These are phyloP conservation scores for Drosophila ananassae DNA, from an alignment of 1,140 invertebrate species.

Conservation along the genomic window DNA sequence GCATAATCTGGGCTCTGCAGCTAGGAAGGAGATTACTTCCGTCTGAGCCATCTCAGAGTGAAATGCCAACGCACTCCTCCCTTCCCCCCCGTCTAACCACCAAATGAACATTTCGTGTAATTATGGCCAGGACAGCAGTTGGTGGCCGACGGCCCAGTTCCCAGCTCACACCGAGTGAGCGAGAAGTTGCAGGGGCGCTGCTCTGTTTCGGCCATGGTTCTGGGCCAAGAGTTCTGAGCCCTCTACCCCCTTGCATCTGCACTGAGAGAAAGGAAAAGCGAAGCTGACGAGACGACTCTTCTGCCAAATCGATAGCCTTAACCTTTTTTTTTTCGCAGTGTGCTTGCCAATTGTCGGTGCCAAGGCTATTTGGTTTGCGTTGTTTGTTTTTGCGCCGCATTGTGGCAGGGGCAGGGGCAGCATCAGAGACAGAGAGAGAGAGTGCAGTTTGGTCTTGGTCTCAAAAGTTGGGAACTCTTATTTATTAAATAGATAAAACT, in stretches of 20 bases:
- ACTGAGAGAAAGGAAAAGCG: no score
- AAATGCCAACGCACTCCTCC: no score
- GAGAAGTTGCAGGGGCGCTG: background rate
- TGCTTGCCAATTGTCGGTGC: slow-evolving; percentile 66
- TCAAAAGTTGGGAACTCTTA: no score
- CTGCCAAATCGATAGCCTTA: background rate
- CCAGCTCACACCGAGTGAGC: slow-evolving; percentile 12
- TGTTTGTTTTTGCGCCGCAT: slow-evolving; percentile 68
- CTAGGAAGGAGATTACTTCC: slow-evolving; percentile 28
- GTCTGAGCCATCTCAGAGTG: no score
- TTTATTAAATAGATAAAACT: no score
- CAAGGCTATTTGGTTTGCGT: slow-evolving; percentile 74
- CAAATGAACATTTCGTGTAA: slow-evolving; percentile 53
- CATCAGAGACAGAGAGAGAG: slow-evolving; percentile 31
- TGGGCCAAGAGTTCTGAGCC: no score
- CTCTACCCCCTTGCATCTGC: no score
- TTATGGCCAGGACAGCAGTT: slow-evolving; percentile 48
- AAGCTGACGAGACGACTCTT: no score
- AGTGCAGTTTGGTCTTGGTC: background rate
- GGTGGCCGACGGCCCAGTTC: slow-evolving; percentile 57
- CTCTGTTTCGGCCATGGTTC: no score
- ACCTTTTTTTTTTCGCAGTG: slow-evolving; percentile 9
- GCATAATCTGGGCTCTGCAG: slow-evolving; percentile 32
- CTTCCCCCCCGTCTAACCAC: no score
- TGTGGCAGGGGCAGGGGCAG: slow-evolving; percentile 12